Conservation (phyloP, 1,140 invertebrate species). For the Elymnias hypermnestra region DNA sequence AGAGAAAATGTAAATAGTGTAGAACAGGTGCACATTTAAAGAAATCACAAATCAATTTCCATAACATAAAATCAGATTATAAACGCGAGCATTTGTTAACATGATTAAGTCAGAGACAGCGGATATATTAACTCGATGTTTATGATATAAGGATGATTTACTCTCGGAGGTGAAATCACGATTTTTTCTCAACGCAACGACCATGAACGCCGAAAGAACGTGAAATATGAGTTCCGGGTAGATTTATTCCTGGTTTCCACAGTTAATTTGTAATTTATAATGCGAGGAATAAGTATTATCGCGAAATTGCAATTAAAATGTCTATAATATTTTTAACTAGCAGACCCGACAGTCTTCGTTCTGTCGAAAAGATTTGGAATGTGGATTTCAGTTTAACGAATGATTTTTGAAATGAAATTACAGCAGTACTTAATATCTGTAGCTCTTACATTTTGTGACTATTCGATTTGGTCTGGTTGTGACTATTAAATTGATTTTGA, state of each 20-base stretch:
- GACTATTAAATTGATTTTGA: too few species aligned
- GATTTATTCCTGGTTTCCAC: slow-evolving; percentile 15
- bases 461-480: too few species aligned
- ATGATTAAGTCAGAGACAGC: slow-evolving; percentile 25
- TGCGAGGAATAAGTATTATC: too few species aligned
- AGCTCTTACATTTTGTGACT: too few species aligned
- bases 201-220: slow-evolving; percentile 23
- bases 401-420: too few species aligned
- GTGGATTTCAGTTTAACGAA: too few species aligned
- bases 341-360: too few species aligned
- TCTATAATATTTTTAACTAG: too few species aligned
- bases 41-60: slow-evolving; percentile 6
- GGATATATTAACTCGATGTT: slow-evolving; percentile 30
- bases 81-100: slow-evolving; percentile 15
- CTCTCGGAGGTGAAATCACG: slow-evolving; percentile 24
- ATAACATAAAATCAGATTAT: slow-evolving; percentile 2
- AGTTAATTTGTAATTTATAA: slow-evolving; percentile 1
- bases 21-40: slow-evolving; percentile 3
- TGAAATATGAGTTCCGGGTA: slow-evolving; percentile 31
- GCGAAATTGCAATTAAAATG: too few species aligned
- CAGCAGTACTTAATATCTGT: too few species aligned
- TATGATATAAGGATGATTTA: slow-evolving; percentile 36
- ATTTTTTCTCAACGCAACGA: slow-evolving; percentile 19
- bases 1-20: too few species aligned
- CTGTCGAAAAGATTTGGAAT: too few species aligned